Conservation (phyloP, 2,797 vertebrate genomes). For the Semotilus atromaculatus region DNA sequence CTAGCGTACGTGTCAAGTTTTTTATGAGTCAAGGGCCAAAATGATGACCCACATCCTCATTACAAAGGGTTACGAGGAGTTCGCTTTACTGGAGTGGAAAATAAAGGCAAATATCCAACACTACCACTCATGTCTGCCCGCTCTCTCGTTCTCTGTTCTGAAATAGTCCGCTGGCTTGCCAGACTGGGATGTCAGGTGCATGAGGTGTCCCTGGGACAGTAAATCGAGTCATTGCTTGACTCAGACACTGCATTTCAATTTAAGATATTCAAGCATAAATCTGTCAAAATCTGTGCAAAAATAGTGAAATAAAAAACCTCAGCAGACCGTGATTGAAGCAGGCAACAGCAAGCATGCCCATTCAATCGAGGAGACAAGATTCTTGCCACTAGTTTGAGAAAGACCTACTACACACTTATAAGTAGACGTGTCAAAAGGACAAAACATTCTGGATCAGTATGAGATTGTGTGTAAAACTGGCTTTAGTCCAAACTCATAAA, state of each 20-base stretch:
- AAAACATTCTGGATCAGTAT: not conserved
- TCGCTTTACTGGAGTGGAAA: slow-evolving; percentile 51
- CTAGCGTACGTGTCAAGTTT: slow-evolving; percentile 33
- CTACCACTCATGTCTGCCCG: slow-evolving; percentile 27
- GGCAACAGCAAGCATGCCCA: slow-evolving; percentile 20
- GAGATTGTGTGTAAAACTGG: not conserved
- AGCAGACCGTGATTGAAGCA: slow-evolving; percentile 37
- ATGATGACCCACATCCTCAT: slow-evolving; percentile 56
- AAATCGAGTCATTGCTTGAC: slow-evolving; percentile 54
- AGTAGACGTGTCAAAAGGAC: not conserved
- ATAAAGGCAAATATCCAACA: slow-evolving; percentile 33
- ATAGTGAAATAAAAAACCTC: slow-evolving; percentile 38
- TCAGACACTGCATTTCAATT: slow-evolving; percentile 52
- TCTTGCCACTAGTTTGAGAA: slow-evolving; percentile 21
- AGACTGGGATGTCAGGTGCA: slow-evolving; percentile 37
- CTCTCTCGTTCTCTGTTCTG: not conserved
- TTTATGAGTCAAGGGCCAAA: slow-evolving; percentile 44
- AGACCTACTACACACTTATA: not conserved
- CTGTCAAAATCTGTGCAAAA: slow-evolving; percentile 13
- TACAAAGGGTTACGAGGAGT: slow-evolving; percentile 33
- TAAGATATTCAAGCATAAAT: slow-evolving; percentile 50
- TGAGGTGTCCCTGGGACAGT: slow-evolving; percentile 45
- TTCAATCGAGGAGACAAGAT: slow-evolving; percentile 21
- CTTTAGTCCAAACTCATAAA: slow-evolving; percentile 14
- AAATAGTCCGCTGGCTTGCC: slow-evolving; percentile 40